These are phyloP conservation scores for Tetranychus urticae DNA, from an alignment of 1,140 invertebrate genomes.

Conservation along the genomic window DNA sequence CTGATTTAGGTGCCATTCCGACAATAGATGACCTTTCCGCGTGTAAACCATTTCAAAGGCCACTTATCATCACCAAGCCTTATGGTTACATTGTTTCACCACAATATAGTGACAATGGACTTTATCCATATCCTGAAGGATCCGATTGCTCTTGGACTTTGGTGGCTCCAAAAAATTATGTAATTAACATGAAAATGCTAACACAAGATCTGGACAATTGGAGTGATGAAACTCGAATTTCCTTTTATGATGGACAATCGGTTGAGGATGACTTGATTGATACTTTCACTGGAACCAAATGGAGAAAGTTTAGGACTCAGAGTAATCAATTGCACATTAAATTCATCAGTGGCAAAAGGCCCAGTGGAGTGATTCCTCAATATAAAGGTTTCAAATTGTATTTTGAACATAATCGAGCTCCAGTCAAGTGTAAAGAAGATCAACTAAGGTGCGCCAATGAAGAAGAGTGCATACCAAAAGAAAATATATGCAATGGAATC, in stretches of 20 bases:
- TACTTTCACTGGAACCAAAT: background rate
- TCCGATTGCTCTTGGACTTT: background rate
- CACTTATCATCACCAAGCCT: background rate
- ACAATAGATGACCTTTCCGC: background rate
- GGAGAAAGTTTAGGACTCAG: background rate
- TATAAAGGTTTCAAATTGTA: background rate
- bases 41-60: background rate
- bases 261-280: background rate
- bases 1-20: background rate
- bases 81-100: background rate
- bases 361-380: background rate
- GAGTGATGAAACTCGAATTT: background rate
- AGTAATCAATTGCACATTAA: background rate
- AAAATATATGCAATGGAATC: conserved; percentile 53
- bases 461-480: conserved; percentile 54
- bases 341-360: background rate
- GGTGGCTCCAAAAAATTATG: background rate
- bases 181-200: background rate
- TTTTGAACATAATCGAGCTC: background rate
- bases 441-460: conserved; percentile 18
- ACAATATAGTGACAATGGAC: background rate
- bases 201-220: background rate
- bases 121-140: background rate
- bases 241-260: background rate
- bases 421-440: conserved; percentile 20